These are phyloP conservation scores for Tonatia bakeri DNA, from an alignment of 2,113 vertebrate species.

Conservation along the genomic window DNA sequence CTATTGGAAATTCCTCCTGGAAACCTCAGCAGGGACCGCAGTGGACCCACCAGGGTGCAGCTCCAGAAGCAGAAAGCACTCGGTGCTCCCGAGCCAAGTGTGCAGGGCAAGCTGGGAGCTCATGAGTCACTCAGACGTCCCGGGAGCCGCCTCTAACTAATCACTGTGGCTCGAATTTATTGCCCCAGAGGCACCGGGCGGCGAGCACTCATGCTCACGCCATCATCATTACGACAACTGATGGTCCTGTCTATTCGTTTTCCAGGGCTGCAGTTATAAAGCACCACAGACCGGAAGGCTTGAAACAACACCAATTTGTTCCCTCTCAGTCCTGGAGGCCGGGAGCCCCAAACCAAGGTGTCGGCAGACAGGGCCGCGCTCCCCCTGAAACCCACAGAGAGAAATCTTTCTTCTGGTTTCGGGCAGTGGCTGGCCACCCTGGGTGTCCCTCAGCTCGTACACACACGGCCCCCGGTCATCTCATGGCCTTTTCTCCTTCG, in stretches of 20 bases:
- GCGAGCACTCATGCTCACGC: fast-evolving
- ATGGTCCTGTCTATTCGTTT: too few species aligned
- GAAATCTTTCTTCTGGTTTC: not conserved
- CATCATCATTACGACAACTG: not conserved
- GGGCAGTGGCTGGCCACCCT: fast-evolving
- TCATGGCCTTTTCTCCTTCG: not conserved
- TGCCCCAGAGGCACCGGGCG: fast-evolving
- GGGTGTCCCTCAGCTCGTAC: fast-evolving
- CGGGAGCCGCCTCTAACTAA: fast-evolving
- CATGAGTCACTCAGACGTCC: fast-evolving
- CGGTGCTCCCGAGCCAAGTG: not conserved
- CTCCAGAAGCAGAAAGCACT: fast-evolving
- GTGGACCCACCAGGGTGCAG: fast-evolving
- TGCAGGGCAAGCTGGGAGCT: fast-evolving
- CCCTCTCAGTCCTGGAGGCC: not conserved
- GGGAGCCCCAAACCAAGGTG: too few species aligned
- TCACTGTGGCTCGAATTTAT: fast-evolving
- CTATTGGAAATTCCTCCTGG: not conserved
- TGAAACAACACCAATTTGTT: not conserved
- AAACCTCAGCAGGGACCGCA: fast-evolving
- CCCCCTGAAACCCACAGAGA: not conserved
- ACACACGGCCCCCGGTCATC: fast-evolving
- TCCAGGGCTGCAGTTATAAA: not conserved
- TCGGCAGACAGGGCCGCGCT: fast-evolving
- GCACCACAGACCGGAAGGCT: not conserved